Conservation (phyloP, 2,888 invertebrate genomes). For the Lydus trimaculatus region DNA sequence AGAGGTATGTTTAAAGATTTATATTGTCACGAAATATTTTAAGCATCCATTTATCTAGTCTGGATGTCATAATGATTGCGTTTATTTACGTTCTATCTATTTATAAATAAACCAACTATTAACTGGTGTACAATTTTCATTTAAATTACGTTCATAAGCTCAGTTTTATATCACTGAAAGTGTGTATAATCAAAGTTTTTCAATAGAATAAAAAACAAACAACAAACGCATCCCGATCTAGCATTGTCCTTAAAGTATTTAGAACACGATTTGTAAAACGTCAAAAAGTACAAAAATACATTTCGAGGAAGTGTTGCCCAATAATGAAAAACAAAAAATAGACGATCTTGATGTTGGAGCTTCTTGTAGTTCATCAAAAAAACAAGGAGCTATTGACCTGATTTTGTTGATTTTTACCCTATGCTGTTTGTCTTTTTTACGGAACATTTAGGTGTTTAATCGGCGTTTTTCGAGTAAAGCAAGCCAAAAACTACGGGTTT, state of each 20-base stretch:
- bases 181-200: no score
- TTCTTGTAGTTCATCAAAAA: no score
- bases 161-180: neutral
- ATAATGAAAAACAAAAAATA: no score
- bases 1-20: constrained; percentile 19
- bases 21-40: constrained; percentile 30
- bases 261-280: neutral
- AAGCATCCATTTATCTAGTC: constrained; percentile 25
- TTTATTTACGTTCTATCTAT: constrained; percentile 29
- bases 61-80: constrained; percentile 27
- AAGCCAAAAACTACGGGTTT: no score
- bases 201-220: no score
- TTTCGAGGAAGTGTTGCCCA: neutral
- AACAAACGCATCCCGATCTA: no score
- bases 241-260: neutral
- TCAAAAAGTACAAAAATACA: neutral
- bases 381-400: no score
- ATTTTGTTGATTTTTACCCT: no score
- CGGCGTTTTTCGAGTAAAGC: no score
- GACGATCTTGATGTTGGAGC: no score
- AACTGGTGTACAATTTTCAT: neutral
- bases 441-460: no score
- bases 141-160: neutral
- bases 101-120: constrained; percentile 21
- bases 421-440: no score